Evolutionary conservation across 1,140 invertebrate species (phyloP).

Genomic region (Aphelinus certus): DNA sequence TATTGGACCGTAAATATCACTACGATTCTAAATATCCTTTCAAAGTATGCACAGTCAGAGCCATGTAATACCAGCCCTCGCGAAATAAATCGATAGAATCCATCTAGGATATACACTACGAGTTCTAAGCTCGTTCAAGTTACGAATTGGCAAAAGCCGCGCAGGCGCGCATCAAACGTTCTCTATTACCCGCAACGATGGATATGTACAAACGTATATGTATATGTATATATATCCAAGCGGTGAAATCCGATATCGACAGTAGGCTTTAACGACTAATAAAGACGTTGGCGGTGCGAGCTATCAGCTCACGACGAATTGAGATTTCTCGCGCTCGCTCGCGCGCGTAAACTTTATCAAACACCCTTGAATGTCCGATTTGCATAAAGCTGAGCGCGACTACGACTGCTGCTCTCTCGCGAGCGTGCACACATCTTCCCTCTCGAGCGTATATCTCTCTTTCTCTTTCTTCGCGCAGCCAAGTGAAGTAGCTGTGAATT

Average conservation of each 20-base stretch:
- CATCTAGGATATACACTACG: too few relatives aligned
- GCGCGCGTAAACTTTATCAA: slow-evolving; percentile 21
- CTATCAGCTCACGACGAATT: slow-evolving; percentile 13
- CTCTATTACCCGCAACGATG: too few relatives aligned
- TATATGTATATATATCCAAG: neutral
- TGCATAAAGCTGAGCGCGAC: slow-evolving; percentile 6
- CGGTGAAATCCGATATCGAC: slow-evolving; percentile 11
- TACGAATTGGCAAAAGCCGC: too few relatives aligned
- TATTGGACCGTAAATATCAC: too few relatives aligned
- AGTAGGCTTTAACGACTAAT: slow-evolving; percentile 9
- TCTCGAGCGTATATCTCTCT: neutral
- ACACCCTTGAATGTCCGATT: slow-evolving; percentile 10
- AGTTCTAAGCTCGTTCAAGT: too few relatives aligned
- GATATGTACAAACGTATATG: too few relatives aligned
- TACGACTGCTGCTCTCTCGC: neutral
- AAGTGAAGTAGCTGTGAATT: slow-evolving; percentile 26
- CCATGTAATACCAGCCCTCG: too few relatives aligned
- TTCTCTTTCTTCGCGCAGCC: neutral
- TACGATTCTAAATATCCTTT: too few relatives aligned
- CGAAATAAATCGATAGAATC: too few relatives aligned
- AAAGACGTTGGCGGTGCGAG: slow-evolving; percentile 1
- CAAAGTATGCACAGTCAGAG: too few relatives aligned
- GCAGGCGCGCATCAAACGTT: too few relatives aligned
- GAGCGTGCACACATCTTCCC: neutral
- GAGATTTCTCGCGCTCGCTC: slow-evolving; percentile 1